A percentile compares a stretch with the other conserved stretches of the same genome.
Evolutionary conservation across 2,888 invertebrate species (phyloP).

Genomic region (Cephus pygmeus): DNA sequence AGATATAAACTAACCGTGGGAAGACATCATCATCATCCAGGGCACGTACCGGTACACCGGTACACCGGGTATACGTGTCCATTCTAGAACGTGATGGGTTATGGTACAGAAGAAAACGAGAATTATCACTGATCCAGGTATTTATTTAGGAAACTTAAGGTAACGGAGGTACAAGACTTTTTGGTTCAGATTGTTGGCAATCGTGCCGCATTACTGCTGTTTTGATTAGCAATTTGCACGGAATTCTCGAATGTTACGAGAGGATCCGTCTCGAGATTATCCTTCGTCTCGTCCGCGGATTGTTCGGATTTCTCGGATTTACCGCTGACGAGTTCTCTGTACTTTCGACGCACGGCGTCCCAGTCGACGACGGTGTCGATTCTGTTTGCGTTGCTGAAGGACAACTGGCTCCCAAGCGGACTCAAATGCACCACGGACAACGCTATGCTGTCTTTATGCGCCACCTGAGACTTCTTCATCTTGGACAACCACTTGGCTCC

Average conservation of each 20-base stretch:
- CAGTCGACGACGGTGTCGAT: constrained; percentile 93
- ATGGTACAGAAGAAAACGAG: not conserved
- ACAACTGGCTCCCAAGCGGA: constrained; percentile 86
- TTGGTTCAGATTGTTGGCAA: constrained; percentile 27
- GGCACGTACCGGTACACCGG: not conserved
- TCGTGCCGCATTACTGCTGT: constrained; percentile 29
- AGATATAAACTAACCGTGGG: constrained; percentile 16
- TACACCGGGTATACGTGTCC: not conserved
- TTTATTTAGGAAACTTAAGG: constrained; percentile 26
- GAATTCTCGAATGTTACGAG: constrained; percentile 37
- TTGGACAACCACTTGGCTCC: constrained; percentile 91
- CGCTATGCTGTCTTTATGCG: constrained; percentile 81
- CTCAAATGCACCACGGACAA: constrained; percentile 84
- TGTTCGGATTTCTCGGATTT: constrained; percentile 71
- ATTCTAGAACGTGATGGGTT: not conserved
- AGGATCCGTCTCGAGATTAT: constrained; percentile 35
- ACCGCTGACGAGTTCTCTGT: constrained; percentile 78
- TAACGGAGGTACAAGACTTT: constrained; percentile 22
- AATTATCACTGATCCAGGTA: constrained; percentile 12
- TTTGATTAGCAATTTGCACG: constrained; percentile 30
- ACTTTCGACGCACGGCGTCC: constrained; percentile 91
- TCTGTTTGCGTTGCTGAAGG: constrained; percentile 78
- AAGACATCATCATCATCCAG: constrained; percentile 9
- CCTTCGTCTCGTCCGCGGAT: constrained; percentile 42
- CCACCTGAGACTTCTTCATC: constrained; percentile 86